phyloP scores from a whole-genome alignment of 2,113 vertebrate species.

The Melanerpes aurifrons region DNA sequence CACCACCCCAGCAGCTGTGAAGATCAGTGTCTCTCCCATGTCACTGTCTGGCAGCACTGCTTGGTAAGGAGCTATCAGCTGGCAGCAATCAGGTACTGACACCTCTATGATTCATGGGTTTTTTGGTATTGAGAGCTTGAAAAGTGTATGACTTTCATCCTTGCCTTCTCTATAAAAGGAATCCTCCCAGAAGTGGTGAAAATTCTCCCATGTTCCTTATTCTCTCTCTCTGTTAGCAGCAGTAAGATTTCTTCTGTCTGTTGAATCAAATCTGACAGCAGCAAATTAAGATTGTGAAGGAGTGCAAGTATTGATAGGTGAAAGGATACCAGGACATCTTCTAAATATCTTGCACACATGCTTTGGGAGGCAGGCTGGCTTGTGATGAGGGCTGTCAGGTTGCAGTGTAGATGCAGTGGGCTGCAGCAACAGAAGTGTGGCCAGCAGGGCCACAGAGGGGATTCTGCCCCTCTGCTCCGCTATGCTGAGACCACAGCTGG shows the following conservation, averaged over 20 bases:
- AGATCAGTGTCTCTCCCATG: not conserved
- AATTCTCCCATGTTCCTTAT: not conserved
- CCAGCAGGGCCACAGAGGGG: too few species aligned
- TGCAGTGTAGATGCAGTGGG: not conserved
- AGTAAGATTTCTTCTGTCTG: not conserved
- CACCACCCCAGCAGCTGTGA: slow-evolving; percentile 2
- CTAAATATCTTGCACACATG: not conserved
- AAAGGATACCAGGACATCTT: not conserved
- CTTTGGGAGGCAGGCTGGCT: not conserved
- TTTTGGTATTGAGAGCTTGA: not conserved
- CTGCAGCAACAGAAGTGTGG: too few species aligned
- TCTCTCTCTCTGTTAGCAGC: not conserved
- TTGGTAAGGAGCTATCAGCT: not conserved
- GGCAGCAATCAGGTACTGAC: slow-evolving; percentile 1
- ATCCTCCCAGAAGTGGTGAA: not conserved
- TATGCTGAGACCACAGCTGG: too few species aligned
- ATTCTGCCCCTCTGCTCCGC: too few species aligned
- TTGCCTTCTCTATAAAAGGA: not conserved
- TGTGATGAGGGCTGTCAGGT: not conserved
- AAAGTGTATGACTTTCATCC: not conserved
- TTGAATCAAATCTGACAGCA: not conserved
- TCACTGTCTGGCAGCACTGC: not conserved
- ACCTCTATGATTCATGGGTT: not conserved
- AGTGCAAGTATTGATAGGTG: not conserved
- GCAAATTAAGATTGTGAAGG: not conserved